phyloP scores from a whole-genome alignment of 1,140 invertebrate genomes.

The Drosophila elegans region DNA sequence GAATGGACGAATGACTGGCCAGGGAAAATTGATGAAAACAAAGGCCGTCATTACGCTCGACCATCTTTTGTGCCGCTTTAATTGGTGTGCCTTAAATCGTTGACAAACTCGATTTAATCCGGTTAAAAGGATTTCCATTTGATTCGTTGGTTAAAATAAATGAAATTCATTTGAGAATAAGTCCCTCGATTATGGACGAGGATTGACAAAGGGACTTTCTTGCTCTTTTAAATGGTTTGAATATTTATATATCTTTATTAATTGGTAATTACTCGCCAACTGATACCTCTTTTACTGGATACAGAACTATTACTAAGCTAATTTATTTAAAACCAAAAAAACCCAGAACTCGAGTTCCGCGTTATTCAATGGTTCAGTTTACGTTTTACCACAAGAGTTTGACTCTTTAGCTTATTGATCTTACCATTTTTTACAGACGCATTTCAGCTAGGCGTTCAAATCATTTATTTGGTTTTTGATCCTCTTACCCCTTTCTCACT shows the following conservation, averaged over 20 bases:
- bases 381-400: no score
- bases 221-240: background rate
- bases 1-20: constrained; percentile 48
- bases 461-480: background rate
- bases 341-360: no score
- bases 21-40: constrained; percentile 60
- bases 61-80: constrained; percentile 36
- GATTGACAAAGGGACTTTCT: no score
- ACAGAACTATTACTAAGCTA: no score
- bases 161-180: constrained; percentile 3
- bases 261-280: no score
- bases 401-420: no score
- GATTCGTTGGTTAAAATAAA: constrained; percentile 5
- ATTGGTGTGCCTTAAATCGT: constrained; percentile 31
- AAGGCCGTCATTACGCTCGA: constrained; percentile 59
- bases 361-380: no score
- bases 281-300: no score
- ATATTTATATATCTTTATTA: background rate
- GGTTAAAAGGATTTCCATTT: constrained; percentile 19
- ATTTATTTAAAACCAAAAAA: no score
- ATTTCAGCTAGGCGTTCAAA: background rate
- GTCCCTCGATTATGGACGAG: no score
- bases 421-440: no score
- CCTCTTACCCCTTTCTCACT: background rate
- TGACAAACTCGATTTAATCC: constrained; percentile 30